Base-by-base conservation (phyloP, 2,797 vertebrate genomes). In the Geotrypetes seraphini region DNA sequence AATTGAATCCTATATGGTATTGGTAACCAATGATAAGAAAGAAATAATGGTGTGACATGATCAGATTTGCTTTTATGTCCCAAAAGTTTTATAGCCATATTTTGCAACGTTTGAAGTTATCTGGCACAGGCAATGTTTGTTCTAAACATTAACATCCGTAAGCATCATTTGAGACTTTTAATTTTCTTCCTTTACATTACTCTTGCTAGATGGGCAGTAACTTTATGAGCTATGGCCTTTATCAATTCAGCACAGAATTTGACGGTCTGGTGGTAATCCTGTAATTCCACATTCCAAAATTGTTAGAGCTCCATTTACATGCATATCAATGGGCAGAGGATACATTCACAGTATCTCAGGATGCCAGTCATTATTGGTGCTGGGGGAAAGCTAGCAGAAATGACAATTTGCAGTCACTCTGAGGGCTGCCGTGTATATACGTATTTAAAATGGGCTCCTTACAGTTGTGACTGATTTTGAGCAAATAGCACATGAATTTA, bases 131-230 rank as follows among this genome's bases (percentile, higher is more conserved):
- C 7, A 19, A 11, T 12, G 5, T 32, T 21, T 42, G 12, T 32
- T 36, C 28, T 25, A 6, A 43, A 23, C 2, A 25, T 37, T 24
- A 48, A 28, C 5, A 22, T 0, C 3, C 12, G 57, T 44, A 32
- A 23, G 7, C 29, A 7, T 39, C 19, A 59, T 59, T 53, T 52
- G 58, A 55, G 31, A 8, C 33, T 13, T 35, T 38, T 43, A 31
- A 57, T 72, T 66, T 73, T 47, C 21, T 37, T 69, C 16, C 14
- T 34, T n/a, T n/a, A n/a, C n/a, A 16, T 47, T 50, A 23, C 5
- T 24, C 3, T 3, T 19, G 6, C 20, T 42, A 34, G 18, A 43
- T 8, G 12, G 30, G 32, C 29, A 54, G 16, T 10, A 34, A n/a
- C 17, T 66, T 51, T 43, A 57, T 42, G 54, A 53, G 25, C 28